phyloP scores from a whole-genome alignment of 2,797 vertebrate genomes.

The Bradypodion ventrale region DNA sequence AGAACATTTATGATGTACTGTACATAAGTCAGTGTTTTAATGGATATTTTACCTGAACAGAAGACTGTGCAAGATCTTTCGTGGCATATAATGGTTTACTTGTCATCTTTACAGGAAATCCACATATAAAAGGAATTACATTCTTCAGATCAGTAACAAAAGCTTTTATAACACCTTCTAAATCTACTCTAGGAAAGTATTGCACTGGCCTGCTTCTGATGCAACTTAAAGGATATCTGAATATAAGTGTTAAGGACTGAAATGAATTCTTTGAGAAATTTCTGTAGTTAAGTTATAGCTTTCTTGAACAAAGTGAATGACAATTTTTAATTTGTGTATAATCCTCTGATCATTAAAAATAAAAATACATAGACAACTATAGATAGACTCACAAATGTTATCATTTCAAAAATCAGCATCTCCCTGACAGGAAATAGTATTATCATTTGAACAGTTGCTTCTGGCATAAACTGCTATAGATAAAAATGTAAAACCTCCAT shows the following conservation, averaged over 20 bases:
- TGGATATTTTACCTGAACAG: slow-evolving; percentile 55
- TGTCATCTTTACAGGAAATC: slow-evolving; percentile 82
- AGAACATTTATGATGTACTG: not conserved
- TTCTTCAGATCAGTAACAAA: slow-evolving; percentile 82
- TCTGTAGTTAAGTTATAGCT: not conserved
- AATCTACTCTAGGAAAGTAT: slow-evolving; percentile 78
- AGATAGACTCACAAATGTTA: too few relatives aligned
- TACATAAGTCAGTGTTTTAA: not conserved
- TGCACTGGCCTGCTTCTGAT: slow-evolving; percentile 86
- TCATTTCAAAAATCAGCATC: too few relatives aligned
- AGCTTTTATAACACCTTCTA: slow-evolving; percentile 75
- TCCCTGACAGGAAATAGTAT: too few relatives aligned
- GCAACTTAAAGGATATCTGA: slow-evolving; percentile 88
- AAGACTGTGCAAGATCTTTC: slow-evolving; percentile 67
- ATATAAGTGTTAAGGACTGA: slow-evolving; percentile 56
- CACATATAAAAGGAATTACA: slow-evolving; percentile 80
- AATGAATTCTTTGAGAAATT: not conserved
- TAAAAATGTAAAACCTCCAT: too few relatives aligned
- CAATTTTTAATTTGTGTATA: not conserved
- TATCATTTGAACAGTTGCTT: too few relatives aligned
- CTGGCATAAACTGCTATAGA: too few relatives aligned
- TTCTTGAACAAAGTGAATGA: not conserved
- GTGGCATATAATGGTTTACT: slow-evolving; percentile 77
- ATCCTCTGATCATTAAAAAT: too few relatives aligned
- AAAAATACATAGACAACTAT: too few relatives aligned